Conservation (phyloP, 2,888 invertebrate genomes). For the Girardia tigrina region DNA sequence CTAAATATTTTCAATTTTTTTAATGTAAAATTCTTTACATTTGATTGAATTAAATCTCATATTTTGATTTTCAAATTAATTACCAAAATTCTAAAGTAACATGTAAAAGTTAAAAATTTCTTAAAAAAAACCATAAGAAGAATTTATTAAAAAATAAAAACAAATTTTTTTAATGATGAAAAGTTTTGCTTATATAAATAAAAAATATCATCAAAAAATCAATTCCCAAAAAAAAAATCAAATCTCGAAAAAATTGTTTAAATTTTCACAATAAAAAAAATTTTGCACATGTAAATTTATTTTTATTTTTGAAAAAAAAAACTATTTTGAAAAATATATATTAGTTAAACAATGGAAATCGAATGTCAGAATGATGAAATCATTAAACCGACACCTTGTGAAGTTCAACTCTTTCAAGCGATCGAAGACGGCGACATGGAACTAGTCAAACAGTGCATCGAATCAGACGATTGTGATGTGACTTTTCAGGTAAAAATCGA, state of each 20-base stretch:
- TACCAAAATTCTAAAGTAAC: no score
- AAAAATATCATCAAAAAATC: no score
- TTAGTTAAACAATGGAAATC: neutral
- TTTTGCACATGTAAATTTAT: neutral
- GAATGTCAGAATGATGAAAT: neutral
- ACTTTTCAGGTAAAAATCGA: neutral
- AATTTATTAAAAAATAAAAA: no score
- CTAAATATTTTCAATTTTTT: no score
- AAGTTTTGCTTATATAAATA: no score
- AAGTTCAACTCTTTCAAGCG: neutral
- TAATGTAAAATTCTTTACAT: no score
- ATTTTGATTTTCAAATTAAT: no score
- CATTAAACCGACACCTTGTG: neutral
- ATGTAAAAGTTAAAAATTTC: no score
- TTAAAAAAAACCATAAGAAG: no score
- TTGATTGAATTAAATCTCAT: no score
- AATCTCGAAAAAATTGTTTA: neutral
- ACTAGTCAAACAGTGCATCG: neutral
- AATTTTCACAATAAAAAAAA: neutral
- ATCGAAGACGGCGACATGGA: neutral
- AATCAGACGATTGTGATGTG: slow-evolving; percentile 5
- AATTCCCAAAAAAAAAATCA: no score
- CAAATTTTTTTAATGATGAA: no score
- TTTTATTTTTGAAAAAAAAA: neutral
- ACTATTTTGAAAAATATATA: neutral